Evolutionary conservation across 2,888 invertebrate genomes (phyloP).

Genomic region (Zygogramma bicolorata): DNA sequence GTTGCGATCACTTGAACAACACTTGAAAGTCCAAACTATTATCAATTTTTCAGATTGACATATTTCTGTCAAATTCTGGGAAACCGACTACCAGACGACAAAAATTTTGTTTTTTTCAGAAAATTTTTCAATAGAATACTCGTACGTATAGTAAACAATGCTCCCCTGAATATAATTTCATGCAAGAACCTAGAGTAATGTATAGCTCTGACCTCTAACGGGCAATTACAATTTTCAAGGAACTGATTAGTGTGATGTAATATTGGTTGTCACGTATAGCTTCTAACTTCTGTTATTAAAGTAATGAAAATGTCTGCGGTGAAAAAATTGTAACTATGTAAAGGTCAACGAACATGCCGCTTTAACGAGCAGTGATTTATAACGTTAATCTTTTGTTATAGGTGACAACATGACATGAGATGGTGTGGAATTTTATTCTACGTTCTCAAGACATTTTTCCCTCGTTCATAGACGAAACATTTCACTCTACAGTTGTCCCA

Average conservation of each 20-base stretch:
- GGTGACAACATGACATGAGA: background rate
- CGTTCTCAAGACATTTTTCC: background rate
- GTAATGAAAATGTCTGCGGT: constrained; percentile 1
- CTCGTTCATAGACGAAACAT: too few species aligned
- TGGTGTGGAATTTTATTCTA: background rate
- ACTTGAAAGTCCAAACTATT: too few species aligned
- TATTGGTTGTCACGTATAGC: constrained; percentile 4
- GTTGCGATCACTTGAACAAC: too few species aligned
- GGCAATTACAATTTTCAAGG: background rate
- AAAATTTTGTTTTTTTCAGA: too few species aligned
- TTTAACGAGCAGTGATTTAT: background rate
- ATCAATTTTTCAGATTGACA: too few species aligned
- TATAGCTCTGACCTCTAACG: background rate
- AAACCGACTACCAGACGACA: too few species aligned
- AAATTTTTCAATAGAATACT: too few species aligned
- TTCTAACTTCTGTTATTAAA: constrained; percentile 4
- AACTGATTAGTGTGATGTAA: constrained; percentile 3
- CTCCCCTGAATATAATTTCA: too few species aligned
- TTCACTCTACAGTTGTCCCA: too few species aligned
- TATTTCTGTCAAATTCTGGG: too few species aligned
- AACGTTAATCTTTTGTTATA: background rate
- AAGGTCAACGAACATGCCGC: background rate
- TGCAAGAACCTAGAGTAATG: too few species aligned
- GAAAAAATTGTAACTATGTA: constrained; percentile 12
- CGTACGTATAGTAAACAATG: too few species aligned